Evolutionary conservation across 2,888 invertebrate species (phyloP), one percentile per base, ranked within the genome.

Genomic region (Hypsopygia costalis): DNA sequence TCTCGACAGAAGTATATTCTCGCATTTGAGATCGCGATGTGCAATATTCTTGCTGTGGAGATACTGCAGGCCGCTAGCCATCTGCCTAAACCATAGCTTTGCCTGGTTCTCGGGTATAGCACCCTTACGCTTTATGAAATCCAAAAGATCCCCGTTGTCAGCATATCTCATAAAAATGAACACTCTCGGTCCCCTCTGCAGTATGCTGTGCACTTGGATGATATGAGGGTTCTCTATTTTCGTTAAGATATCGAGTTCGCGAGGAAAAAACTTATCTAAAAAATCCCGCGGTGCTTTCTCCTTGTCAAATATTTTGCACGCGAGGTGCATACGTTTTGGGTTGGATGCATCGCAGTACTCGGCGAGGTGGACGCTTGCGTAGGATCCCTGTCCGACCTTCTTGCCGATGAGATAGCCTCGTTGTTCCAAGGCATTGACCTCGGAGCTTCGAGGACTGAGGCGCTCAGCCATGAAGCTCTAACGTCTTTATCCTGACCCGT

Each of bases 131-230:
- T 94, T 93, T 45, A 96, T 94, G 70, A 95, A 96, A 69, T 97
- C 95, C 57, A 97, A 72, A 36, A 97, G 87, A 79, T 97, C 97
- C 5, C 97, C 97, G 62, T 97, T 97, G 60, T 97, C 96, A 9
- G 97, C 97, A 72, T 93, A 94, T 52, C 96, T 93, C 97, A 97
- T 97, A 68, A 97, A 95, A 58, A 97, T 96, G 76, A 96, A 97
- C 34, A 96, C 95, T 62, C 94, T 90, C 6, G 94, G 93, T 1
- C 95, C 95, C 46, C 95, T 91, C 67, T 96, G 95, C 42, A 96
- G 81, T 52, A 95, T 95, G 69, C 95, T 95, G 70, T 96, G 95
- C 16, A 97, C 95, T 90, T 95, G 94, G 52, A 97, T 95, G 34
- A 98, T 94, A 69, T 97, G 95, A 5, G 96, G 95, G 81, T 98